Percentiles rank a stretch among this genome's conserved stretches.
Conservation (phyloP, 2,113 vertebrate genomes). For the Neodon shergylaensis region DNA sequence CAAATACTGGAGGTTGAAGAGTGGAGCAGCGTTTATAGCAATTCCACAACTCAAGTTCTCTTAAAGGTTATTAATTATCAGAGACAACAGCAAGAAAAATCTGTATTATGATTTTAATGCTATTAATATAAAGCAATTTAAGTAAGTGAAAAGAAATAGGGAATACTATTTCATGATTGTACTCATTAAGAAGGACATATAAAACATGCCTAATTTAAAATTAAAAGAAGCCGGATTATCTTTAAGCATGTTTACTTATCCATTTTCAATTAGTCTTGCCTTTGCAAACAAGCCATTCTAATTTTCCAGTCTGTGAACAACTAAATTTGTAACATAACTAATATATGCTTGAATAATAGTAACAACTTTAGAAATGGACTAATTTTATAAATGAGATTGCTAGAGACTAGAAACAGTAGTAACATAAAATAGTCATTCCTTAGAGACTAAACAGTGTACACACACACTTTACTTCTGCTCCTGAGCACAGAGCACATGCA, state of each 20-base stretch:
- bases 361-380: conserved; percentile 25
- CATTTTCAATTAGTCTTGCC: conserved; percentile 32
- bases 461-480: conserved; percentile 29
- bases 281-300: conserved; percentile 49
- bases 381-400: conserved; percentile 9
- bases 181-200: conserved; percentile 5
- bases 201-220: conserved; percentile 27
- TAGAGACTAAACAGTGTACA: neutral
- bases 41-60: conserved; percentile 31
- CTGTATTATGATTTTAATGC: conserved; percentile 9
- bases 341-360: neutral
- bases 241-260: conserved; percentile 5
- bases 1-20: conserved; percentile 19
- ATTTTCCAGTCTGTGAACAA: conserved; percentile 18
- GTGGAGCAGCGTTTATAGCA: neutral
- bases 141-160: conserved; percentile 16
- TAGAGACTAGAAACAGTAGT: neutral
- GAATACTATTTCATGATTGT: conserved; percentile 14
- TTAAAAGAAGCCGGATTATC: conserved; percentile 2
- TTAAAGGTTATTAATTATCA: conserved; percentile 32
- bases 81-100: conserved; percentile 20
- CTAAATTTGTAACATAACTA: conserved; percentile 23
- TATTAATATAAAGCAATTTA: conserved; percentile 51
- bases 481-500: neutral
- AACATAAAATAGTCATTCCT: neutral